phyloP scores from a whole-genome alignment of 2,113 vertebrate species.

The Scomber scombrus region DNA sequence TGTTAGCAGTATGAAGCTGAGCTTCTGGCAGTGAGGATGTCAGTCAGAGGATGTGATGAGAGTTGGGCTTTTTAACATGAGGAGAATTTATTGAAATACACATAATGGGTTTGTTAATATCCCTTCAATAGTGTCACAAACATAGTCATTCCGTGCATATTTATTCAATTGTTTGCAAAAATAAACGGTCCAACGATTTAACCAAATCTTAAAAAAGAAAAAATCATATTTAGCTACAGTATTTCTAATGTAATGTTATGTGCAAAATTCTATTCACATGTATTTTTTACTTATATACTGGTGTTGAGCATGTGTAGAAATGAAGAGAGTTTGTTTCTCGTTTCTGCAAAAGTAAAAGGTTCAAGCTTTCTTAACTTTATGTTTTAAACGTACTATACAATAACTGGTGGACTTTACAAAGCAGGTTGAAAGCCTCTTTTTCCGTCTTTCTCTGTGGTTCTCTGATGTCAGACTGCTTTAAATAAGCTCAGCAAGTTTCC shows the following conservation, averaged over 20 bases:
- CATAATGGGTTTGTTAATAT: too few species aligned
- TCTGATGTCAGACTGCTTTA: not conserved
- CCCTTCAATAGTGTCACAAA: too few species aligned
- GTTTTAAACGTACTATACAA: not conserved
- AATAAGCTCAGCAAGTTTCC: conserved; percentile 42
- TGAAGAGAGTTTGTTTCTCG: not conserved
- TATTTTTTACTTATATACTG: not conserved
- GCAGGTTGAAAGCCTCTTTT: not conserved
- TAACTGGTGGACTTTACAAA: not conserved
- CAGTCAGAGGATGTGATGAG: too few species aligned
- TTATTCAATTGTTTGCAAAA: too few species aligned
- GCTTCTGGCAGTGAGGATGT: too few species aligned
- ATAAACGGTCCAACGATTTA: too few species aligned
- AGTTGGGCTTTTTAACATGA: too few species aligned
- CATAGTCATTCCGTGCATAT: too few species aligned
- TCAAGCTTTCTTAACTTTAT: not conserved
- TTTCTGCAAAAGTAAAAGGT: too few species aligned
- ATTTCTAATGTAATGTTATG: not conserved
- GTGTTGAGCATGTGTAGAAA: not conserved
- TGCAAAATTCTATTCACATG: not conserved
- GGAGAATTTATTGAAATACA: too few species aligned
- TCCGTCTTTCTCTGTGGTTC: not conserved
- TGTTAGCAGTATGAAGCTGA: too few species aligned
- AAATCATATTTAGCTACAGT: not conserved
- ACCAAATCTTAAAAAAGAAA: not conserved